phyloP scores from a whole-genome alignment of 1,140 invertebrate species.

The Proctacanthus coquilletti region DNA sequence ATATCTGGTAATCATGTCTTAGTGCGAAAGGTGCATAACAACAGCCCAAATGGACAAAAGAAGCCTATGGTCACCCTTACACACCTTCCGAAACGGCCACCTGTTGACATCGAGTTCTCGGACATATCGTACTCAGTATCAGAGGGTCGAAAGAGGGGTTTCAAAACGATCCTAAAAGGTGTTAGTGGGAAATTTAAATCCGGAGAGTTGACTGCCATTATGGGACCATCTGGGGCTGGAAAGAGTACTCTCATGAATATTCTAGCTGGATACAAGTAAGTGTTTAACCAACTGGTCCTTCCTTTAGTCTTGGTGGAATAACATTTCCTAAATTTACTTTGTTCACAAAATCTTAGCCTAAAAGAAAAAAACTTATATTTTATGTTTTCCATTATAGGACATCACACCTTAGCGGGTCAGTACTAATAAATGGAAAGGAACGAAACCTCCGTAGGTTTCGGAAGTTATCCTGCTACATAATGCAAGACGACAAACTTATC shows the following conservation, averaged over 20 bases:
- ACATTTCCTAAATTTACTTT: neutral
- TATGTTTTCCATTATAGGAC: slow-evolving; percentile 38
- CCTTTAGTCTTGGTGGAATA: neutral
- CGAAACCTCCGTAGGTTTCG: slow-evolving; percentile 72
- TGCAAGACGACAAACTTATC: slow-evolving; percentile 87
- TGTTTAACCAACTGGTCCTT: slow-evolving; percentile 12
- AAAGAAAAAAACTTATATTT: neutral
- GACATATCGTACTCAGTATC: slow-evolving; percentile 73
- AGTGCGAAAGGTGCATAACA: slow-evolving; percentile 49
- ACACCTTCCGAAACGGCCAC: slow-evolving; percentile 62
- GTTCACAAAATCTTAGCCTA: neutral
- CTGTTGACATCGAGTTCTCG: slow-evolving; percentile 75
- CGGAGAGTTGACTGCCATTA: slow-evolving; percentile 74
- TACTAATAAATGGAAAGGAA: slow-evolving; percentile 70
- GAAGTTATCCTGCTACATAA: slow-evolving; percentile 89
- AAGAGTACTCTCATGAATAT: slow-evolving; percentile 88
- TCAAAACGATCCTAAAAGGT: slow-evolving; percentile 67
- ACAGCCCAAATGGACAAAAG: slow-evolving; percentile 40
- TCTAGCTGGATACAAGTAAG: slow-evolving; percentile 77
- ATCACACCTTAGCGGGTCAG: slow-evolving; percentile 56
- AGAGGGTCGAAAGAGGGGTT: slow-evolving; percentile 60
- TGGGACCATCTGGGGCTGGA: slow-evolving; percentile 86
- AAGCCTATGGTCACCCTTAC: slow-evolving; percentile 47
- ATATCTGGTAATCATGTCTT: slow-evolving; percentile 36
- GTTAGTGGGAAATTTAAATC: slow-evolving; percentile 69